Percentiles rank a stretch among this genome's conserved stretches.
Conservation (phyloP, 2,797 vertebrate genomes). For the Danio kyathit region DNA sequence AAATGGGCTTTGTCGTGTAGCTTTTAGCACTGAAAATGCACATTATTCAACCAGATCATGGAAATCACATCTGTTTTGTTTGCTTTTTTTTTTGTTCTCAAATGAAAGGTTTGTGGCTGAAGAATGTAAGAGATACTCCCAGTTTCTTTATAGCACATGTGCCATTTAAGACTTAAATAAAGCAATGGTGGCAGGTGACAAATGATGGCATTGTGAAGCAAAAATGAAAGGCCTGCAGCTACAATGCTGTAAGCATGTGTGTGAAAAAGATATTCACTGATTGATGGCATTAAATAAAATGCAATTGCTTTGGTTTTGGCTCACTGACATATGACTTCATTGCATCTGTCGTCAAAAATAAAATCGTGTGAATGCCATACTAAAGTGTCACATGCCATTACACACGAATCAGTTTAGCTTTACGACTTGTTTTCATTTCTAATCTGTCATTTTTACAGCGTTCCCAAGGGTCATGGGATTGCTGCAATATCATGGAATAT, state of each 20-base stretch:
- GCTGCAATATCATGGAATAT: too few relatives aligned
- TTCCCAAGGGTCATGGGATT: too few relatives aligned
- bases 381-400: not conserved
- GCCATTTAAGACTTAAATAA: constrained; percentile 3
- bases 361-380: not conserved
- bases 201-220: not conserved
- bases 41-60: not conserved
- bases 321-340: not conserved
- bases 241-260: not conserved
- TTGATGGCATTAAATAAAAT: not conserved
- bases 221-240: not conserved
- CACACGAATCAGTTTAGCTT: not conserved
- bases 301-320: not conserved
- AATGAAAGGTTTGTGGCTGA: constrained; percentile 11
- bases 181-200: not conserved
- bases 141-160: constrained; percentile 1
- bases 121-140: not conserved
- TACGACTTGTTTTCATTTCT: not conserved
- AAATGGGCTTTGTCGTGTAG: not conserved
- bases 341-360: not conserved
- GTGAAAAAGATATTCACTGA: not conserved
- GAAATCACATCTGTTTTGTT: not conserved
- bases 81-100: not conserved
- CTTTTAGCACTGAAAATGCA: constrained; percentile 4
- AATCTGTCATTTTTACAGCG: not conserved